Evolutionary conservation across 92 coral and sea anemone species (phyloP).

Genomic region (Palythoa grandis): DNA sequence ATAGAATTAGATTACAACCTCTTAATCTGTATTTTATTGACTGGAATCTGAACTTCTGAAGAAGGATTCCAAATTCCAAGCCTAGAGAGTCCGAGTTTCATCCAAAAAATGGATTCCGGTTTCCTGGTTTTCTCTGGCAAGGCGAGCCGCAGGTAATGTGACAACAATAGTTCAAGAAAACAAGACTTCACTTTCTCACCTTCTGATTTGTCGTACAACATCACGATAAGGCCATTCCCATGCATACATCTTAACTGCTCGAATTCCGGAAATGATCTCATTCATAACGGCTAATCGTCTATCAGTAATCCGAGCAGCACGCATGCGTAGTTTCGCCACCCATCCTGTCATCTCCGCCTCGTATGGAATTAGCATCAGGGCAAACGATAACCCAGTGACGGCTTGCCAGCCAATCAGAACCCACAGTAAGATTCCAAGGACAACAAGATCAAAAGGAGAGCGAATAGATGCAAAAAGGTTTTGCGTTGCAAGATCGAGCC

Average conservation of each 20-base stretch:
- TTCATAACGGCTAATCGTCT: constrained; percentile 89
- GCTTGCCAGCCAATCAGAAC: constrained; percentile 94
- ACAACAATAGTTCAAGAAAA: too few species aligned
- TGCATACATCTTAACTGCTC: constrained; percentile 95
- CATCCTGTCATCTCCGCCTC: constrained; percentile 98
- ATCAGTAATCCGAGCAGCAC: constrained; percentile 89
- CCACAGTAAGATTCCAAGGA: constrained; percentile 83
- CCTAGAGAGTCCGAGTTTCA: too few species aligned
- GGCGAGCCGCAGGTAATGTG: too few species aligned
- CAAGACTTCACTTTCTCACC: constrained; percentile 44
- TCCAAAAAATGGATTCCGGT: too few species aligned
- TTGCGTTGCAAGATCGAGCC: constrained; percentile 90
- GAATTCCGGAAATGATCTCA: constrained; percentile 86
- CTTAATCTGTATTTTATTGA: too few species aligned
- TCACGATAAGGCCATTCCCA: constrained; percentile 97
- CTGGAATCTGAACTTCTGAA: too few species aligned
- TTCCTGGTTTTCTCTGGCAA: too few species aligned
- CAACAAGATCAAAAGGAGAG: constrained; percentile 87
- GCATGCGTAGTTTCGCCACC: constrained; percentile 92
- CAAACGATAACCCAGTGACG: constrained; percentile 88
- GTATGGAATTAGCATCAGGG: constrained; percentile 92
- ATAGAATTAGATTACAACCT: too few species aligned
- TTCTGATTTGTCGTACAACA: constrained; percentile 73
- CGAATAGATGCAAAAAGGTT: constrained; percentile 89
- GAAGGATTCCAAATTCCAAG: too few species aligned